Evolutionary conservation across 2,888 invertebrate species (phyloP).

Genomic region (Xestobium rufovillosum): DNA sequence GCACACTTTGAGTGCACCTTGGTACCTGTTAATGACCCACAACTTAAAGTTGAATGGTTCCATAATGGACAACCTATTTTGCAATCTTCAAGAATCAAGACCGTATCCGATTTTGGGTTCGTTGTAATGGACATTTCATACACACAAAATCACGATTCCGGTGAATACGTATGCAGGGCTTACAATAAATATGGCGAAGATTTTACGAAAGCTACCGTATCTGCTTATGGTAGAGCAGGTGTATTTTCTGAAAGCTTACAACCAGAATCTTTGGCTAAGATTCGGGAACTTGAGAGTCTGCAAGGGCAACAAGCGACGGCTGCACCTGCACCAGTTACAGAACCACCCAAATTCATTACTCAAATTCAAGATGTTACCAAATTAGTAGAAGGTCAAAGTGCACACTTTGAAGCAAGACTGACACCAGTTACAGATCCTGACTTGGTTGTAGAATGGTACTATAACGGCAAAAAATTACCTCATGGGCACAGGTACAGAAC

Average conservation of each 20-base stretch:
- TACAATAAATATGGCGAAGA: conserved; percentile 88
- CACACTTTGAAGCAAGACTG: conserved; percentile 87
- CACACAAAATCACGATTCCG: conserved; percentile 85
- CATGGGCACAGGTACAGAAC: conserved; percentile 95
- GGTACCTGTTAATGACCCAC: conserved; percentile 88
- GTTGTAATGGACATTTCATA: conserved; percentile 93
- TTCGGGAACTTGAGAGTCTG: conserved; percentile 74
- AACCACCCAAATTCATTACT: conserved; percentile 83
- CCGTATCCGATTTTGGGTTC: conserved; percentile 91
- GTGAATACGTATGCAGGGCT: conserved; percentile 89
- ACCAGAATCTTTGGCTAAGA: conserved; percentile 82
- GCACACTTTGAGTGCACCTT: conserved; percentile 94
- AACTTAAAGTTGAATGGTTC: conserved; percentile 94
- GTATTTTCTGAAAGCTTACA: conserved; percentile 85
- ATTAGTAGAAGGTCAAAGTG: conserved; percentile 90
- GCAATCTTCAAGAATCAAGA: conserved; percentile 85
- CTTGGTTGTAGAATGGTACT: conserved; percentile 91
- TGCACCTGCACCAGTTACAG: conserved; percentile 59
- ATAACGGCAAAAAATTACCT: conserved; percentile 84
- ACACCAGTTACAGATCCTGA: conserved; percentile 93
- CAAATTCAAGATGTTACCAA: conserved; percentile 78
- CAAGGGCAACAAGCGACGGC: conserved; percentile 60
- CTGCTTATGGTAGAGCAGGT: conserved; percentile 76
- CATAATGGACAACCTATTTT: conserved; percentile 86
- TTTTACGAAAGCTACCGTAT: conserved; percentile 75